Base-by-base conservation (phyloP, 2,797 vertebrate species). In the Danionella dracula region DNA sequence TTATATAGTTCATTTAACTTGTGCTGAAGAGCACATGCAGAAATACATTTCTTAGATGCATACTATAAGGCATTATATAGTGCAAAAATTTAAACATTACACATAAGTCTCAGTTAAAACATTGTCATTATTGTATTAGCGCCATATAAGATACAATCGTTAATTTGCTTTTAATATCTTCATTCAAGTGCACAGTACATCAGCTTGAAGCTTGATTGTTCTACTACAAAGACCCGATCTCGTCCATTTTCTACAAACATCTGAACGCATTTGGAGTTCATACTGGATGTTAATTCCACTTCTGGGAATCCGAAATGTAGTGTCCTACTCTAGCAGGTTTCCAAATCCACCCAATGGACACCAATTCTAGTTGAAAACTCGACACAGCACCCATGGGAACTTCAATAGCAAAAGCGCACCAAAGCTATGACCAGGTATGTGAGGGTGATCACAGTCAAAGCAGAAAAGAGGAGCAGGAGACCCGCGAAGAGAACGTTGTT, bases 391-490 rank as follows among this genome's bases (percentile, higher is more conserved):
- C 23, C n/a, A n/a, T n/a, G n/a, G n/a, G n/a, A n/a, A n/a, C 60
- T 12, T 81, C 82, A 91, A 72, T 79, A 90, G 76, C 74, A 89
- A 74, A 74, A 55, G 76, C 69, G 90, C 74, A 93, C 64, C 69
- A 84, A 61, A 77, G 91, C 35, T 66, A 92, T 86, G 76, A 88
- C 69, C 2, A 94, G 83, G 27, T 92, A 81, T 1, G 90, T 82
- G n/a, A 89, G 73, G n/a, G 91, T 88, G 32, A 94, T 32, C 60
- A 95, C 78, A 19, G 83, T 87, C 0, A 87, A 79, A 0, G 88
- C 85, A 1, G 91, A 88, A 81, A 96, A 95, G 71, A 93, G 81
- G 76, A 93, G 49, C 0, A 98, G 75, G 16, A 92, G 87, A 53
- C 92, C 92, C 1, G 89, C 83, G 49, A 95, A 98, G 58, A 91